Percentiles rank a stretch among this genome's conserved stretches.
Evolutionary conservation across 1,140 invertebrate species (phyloP).

Genomic region (Muscidifurax raptorellus): DNA sequence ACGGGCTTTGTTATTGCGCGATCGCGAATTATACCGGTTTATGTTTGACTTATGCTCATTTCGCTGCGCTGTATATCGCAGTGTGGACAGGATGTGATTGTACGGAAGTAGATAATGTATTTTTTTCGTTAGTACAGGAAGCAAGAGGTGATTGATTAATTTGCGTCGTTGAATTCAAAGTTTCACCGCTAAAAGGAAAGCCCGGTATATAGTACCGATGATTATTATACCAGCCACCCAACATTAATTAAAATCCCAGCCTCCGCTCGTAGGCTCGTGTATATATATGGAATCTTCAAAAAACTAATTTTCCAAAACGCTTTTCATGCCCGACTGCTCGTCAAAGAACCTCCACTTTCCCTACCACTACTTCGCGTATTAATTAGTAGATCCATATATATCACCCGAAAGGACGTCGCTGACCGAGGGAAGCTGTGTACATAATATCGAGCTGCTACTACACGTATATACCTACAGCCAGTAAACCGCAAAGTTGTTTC

Average conservation of each 20-base stretch:
- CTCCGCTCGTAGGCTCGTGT: not conserved
- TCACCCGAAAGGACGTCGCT: not conserved
- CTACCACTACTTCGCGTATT: not conserved
- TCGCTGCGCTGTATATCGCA: too few species aligned
- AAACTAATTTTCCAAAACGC: not conserved
- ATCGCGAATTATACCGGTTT: not conserved
- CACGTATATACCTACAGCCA: too few species aligned
- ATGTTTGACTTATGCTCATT: not conserved
- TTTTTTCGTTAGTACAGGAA: too few species aligned
- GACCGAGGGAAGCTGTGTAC: not conserved
- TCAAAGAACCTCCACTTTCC: not conserved
- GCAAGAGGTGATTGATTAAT: not conserved
- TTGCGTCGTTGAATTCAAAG: not conserved
- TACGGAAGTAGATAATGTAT: too few species aligned
- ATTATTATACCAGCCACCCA: not conserved
- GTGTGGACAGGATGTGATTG: too few species aligned
- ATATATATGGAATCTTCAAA: not conserved
- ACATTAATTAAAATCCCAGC: not conserved
- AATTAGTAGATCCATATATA: not conserved
- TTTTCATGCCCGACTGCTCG: not conserved
- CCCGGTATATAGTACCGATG: too few species aligned
- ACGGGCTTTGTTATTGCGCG: not conserved
- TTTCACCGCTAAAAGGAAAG: not conserved
- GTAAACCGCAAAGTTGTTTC: constrained; percentile 1
- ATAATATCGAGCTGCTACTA: too few species aligned